phyloP scores from a whole-genome alignment of 2,797 vertebrate species.

The Rhadinocentrus ornatus region DNA sequence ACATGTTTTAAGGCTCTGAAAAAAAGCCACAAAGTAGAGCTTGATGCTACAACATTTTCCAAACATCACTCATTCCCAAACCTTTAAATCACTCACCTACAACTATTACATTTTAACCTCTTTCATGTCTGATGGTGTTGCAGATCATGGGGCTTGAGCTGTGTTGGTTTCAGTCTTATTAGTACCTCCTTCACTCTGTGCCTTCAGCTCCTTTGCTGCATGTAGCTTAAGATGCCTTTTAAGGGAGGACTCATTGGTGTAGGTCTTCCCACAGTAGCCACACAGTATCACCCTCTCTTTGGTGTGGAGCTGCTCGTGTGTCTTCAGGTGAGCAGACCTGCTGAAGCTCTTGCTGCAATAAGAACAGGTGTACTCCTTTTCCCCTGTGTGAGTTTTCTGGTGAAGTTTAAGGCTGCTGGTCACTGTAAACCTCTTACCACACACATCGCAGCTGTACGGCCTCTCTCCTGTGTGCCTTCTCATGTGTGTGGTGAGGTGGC shows the following conservation, averaged over 20 bases:
- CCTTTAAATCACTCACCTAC: constrained; percentile 2
- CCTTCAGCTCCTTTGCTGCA: constrained; percentile 35
- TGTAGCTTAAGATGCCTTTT: constrained; percentile 80
- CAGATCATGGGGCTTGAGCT: neutral
- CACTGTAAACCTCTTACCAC: constrained; percentile 81
- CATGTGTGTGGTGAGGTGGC: constrained; percentile 85
- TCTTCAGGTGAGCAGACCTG: constrained; percentile 79
- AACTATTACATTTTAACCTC: constrained; percentile 5
- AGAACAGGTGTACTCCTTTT: constrained; percentile 80
- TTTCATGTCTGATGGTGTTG: constrained; percentile 29
- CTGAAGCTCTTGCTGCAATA: constrained; percentile 83
- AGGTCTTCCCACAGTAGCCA: constrained; percentile 71
- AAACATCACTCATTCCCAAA: constrained; percentile 2
- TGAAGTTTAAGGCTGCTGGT: constrained; percentile 85
- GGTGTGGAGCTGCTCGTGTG: constrained; percentile 82
- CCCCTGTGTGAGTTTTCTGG: constrained; percentile 81
- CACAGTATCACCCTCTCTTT: constrained; percentile 75
- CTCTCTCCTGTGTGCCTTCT: constrained; percentile 83
- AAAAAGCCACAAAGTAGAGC: neutral
- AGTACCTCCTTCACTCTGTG: constrained; percentile 21
- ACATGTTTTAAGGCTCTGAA: constrained; percentile 1
- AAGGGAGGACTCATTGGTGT: constrained; percentile 75
- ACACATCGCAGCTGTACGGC: constrained; percentile 80
- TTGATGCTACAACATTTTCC: constrained; percentile 3
- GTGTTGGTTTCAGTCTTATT: constrained; percentile 24